phyloP scores from a whole-genome alignment of 64 coral and sea anemone species.

The Hydrozoanthus tunicans region DNA sequence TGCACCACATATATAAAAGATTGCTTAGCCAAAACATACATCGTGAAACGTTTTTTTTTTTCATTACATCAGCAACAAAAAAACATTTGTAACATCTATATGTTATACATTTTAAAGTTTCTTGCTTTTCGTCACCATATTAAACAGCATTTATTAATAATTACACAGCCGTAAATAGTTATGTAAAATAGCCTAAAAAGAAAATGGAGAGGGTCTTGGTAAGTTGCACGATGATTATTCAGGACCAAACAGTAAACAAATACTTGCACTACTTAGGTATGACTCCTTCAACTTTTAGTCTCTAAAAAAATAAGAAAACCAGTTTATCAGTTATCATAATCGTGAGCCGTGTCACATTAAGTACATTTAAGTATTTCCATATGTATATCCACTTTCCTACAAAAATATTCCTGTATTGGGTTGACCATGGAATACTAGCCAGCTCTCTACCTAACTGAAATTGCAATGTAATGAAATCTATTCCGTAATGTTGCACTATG shows the following conservation, averaged over 20 bases:
- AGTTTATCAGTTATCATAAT: conserved; percentile 44
- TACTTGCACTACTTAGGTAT: neutral
- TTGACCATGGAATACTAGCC: too few relatives aligned
- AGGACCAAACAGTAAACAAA: neutral
- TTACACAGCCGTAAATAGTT: neutral
- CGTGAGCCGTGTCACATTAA: neutral
- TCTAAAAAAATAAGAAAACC: conserved; percentile 6
- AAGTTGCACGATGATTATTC: conserved; percentile 2
- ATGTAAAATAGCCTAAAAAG: neutral
- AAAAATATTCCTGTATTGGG: too few relatives aligned
- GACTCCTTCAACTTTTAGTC: conserved; percentile 6
- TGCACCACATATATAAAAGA: too few relatives aligned
- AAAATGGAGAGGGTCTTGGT: neutral
- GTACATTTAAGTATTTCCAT: neutral
- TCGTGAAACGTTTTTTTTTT: too few relatives aligned
- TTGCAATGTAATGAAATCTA: neutral
- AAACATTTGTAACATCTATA: too few relatives aligned
- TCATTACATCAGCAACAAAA: too few relatives aligned
- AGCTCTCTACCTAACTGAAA: too few relatives aligned
- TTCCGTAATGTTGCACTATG: conserved; percentile 61
- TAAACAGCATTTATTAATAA: neutral
- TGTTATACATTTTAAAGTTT: too few relatives aligned
- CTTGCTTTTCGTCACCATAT: too few relatives aligned
- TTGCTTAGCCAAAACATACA: too few relatives aligned
- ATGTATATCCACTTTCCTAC: neutral